Evolutionary conservation across 2,888 invertebrate species (phyloP), one percentile per base, ranked within the genome.

Genomic region (Dyspetes luteomarginatus): DNA sequence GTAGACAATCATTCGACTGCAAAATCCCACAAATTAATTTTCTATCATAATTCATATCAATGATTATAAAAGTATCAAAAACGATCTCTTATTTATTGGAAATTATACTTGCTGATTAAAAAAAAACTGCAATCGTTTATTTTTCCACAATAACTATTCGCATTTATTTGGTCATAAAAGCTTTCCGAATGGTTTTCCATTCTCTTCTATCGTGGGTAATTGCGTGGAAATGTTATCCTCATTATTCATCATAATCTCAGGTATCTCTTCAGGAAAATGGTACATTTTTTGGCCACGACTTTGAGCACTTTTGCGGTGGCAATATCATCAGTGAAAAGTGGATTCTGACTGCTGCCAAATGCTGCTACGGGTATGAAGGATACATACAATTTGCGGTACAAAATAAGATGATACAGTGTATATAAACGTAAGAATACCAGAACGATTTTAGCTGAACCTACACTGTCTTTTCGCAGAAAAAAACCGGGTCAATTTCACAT

Each of bases 321-420:
- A 83, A 80, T 75, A 87, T 89, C 56, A 72, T 89, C 65, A 83
- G 77, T 72, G 78, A 86, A 69, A 73, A 83, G 68, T 87, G 86
- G 89, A 88, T 88, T 82, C 85, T 89, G 79, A 89, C 86, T 2
- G 84, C 87, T 71, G 89, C 87, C 55, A 88, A 88, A 76, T 87
- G 88, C 72, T 85, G 82, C 55, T 81, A 84, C 58, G 82, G 83
- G 88, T 84, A 86, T n/a, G n/a, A n/a, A n/a, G n/a, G n/a, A n/a
- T 83, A 77, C 74, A 45, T 15, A 36, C 15, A 17, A 58, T 64
- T 74, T 50, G n/a, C 58, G 19, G 24, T 36, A 60, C 9, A 7
- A 43, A 24, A 58, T 41, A 62, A 58, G 45, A 24, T 17, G 24
- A 73, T 68, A 28, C 15, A 30, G n/a, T 22, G 3, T n/a, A n/a